Evolutionary conservation across 2,888 invertebrate species (phyloP).

Genomic region (Globia sparganii): DNA sequence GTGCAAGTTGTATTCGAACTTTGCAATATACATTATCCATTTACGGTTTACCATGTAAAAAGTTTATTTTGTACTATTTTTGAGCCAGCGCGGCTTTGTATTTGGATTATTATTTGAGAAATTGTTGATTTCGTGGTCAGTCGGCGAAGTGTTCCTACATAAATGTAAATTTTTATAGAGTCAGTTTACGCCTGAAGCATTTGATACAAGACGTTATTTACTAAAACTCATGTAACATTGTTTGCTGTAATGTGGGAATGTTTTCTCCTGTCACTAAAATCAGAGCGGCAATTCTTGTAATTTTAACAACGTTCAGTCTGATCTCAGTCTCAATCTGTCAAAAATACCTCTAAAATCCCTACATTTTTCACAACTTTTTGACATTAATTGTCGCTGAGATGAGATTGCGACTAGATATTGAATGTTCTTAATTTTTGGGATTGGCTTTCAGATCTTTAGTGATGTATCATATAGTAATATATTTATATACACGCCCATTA

Average conservation of each 20-base stretch:
- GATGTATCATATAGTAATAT: too few species aligned
- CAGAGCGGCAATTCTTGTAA: too few species aligned
- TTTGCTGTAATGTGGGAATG: neutral
- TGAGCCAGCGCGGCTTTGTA: slow-evolving; percentile 10
- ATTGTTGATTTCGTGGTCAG: slow-evolving; percentile 4
- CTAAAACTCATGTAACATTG: neutral
- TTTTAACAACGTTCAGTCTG: too few species aligned
- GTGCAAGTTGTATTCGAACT: slow-evolving; percentile 59
- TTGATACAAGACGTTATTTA: neutral
- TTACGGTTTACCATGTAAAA: slow-evolving; percentile 42
- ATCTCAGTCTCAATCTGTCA: too few species aligned
- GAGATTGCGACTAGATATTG: neutral
- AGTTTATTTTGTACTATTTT: slow-evolving; percentile 12
- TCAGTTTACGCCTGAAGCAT: neutral
- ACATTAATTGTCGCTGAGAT: neutral
- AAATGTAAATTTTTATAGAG: neutral
- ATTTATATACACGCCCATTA: neutral
- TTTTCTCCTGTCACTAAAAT: neutral
- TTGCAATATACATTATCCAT: slow-evolving; percentile 52
- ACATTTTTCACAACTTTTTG: neutral
- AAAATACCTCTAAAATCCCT: too few species aligned
- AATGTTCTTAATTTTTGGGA: neutral
- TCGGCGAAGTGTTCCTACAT: neutral
- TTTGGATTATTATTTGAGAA: slow-evolving; percentile 17
- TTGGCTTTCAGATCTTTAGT: neutral